phyloP scores from a whole-genome alignment of 1,140 invertebrate species.

The Lerema accius region DNA sequence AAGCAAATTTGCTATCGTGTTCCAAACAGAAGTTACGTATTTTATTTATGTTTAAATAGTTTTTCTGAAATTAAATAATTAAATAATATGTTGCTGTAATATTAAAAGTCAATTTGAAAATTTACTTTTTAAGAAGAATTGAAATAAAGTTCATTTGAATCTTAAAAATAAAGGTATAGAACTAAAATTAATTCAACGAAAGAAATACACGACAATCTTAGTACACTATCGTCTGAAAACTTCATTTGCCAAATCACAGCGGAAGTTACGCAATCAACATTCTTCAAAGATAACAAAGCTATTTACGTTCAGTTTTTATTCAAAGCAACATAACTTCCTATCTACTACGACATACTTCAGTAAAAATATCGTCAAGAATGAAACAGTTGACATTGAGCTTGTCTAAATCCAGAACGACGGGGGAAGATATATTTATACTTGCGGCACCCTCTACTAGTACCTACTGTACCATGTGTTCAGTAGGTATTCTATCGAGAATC shows the following conservation, averaged over 20 bases:
- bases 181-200: too few relatives aligned
- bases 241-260: background rate
- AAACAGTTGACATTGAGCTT: constrained; percentile 65
- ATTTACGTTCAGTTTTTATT: constrained; percentile 10
- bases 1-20: too few relatives aligned
- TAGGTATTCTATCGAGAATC: constrained; percentile 34
- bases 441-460: constrained; percentile 52
- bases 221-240: background rate
- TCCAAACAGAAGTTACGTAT: too few relatives aligned
- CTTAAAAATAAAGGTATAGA: too few relatives aligned
- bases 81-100: too few relatives aligned
- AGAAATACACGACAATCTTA: too few relatives aligned
- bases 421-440: constrained; percentile 75
- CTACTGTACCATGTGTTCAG: constrained; percentile 49
- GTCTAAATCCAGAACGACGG: constrained; percentile 57
- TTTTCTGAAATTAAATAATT: too few relatives aligned
- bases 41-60: too few relatives aligned
- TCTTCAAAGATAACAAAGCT: constrained; percentile 3
- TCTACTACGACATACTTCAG: constrained; percentile 31
- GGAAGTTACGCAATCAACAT: background rate
- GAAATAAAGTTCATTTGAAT: too few relatives aligned
- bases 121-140: too few relatives aligned
- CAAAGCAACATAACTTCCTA: constrained; percentile 11
- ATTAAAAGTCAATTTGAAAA: too few relatives aligned
- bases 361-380: constrained; percentile 59